Base-by-base conservation (phyloP, 2,113 vertebrate species). In the Pollimyrus isidori region DNA sequence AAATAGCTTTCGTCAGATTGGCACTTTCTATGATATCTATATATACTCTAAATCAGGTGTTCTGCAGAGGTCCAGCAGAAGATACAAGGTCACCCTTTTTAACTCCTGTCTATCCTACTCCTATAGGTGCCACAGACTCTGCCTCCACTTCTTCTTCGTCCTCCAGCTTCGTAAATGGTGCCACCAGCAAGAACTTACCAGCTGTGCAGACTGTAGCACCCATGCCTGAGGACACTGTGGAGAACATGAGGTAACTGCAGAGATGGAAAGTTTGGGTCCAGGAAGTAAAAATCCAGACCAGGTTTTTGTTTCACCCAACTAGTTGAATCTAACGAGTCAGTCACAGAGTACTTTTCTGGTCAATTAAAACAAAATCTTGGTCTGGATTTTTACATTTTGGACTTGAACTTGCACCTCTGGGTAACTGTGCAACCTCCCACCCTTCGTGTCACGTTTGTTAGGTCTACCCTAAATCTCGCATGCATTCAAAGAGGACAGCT, bases 171-270 rank as follows among this genome's bases (percentile, higher is more conserved):
- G 98, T 99, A 89, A 99, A 99, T 90, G 98, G 98, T 91, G 98
- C 98, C 92, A 99, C 98, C 84, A 99, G 98, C 94, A 99, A 99
- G 96, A 99, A 99, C 90, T 97, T 99, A 48, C 98, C 98, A 23
- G 98, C 98, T 49, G 98, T 99, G 82, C 98, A 99, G 93, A 99
- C 98, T 1, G 98, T 99, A 88, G 98, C 98, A 9, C 98, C 98
- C 86, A 99, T 99, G 98, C 98, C 98, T 9, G 98, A 99, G 86
- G 98, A 99, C 94, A 97, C 97, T 1, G 97, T 98, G 92, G 98
- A 99, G 94, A 99, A 97, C 65, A 99, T 98, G 97, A 99, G 98
- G 98, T 99, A 93, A 90, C 53, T 62, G 35, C 9, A 48, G 2
- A n/a, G 56, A 7, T 62, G 56, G 21, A 62, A 62, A 62, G 21